Percentiles rank a stretch among this genome's conserved stretches.
Conservation (phyloP, 2,888 invertebrate genomes). For the Drosophila greeni region DNA sequence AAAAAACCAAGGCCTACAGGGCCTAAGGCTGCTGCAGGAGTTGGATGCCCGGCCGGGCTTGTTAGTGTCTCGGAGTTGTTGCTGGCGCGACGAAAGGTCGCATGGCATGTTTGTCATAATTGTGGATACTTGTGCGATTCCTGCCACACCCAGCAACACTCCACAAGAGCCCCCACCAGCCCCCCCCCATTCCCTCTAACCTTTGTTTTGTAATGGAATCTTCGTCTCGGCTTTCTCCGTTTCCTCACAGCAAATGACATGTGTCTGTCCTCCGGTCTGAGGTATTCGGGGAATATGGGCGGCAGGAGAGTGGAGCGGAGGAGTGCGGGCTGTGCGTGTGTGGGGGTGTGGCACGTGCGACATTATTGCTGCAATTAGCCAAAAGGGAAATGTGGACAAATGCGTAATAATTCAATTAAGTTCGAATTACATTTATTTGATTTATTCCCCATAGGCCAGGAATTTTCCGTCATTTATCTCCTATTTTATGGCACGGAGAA, state of each 20-base stretch:
- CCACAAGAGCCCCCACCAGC: background rate
- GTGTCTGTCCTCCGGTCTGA: constrained; percentile 24
- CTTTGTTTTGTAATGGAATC: constrained; percentile 44
- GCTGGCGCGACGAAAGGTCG: constrained; percentile 63
- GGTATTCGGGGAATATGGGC: constrained; percentile 21
- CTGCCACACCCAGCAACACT: background rate
- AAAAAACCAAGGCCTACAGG: constrained; percentile 4
- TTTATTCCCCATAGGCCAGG: constrained; percentile 57
- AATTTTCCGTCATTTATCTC: constrained; percentile 35
- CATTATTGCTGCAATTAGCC: constrained; percentile 72
- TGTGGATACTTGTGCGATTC: constrained; percentile 63
- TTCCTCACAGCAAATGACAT: constrained; percentile 21
- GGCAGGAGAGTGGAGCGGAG: background rate
- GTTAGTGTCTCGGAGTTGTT: constrained; percentile 58
- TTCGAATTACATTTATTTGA: constrained; percentile 69
- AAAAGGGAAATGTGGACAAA: constrained; percentile 61
- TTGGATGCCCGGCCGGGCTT: constrained; percentile 52
- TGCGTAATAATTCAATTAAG: constrained; percentile 73
- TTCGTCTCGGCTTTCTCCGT: constrained; percentile 13
- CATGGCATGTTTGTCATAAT: constrained; percentile 70
- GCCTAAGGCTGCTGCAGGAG: constrained; percentile 18
- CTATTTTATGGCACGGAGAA: background rate
- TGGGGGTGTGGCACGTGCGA: constrained; percentile 60
- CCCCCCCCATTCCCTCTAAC: background rate
- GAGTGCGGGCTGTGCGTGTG: constrained; percentile 17